A percentile compares a stretch with the other conserved stretches of the same genome.
Conservation (phyloP, 2,113 vertebrate species). For the Ursus arctos region DNA sequence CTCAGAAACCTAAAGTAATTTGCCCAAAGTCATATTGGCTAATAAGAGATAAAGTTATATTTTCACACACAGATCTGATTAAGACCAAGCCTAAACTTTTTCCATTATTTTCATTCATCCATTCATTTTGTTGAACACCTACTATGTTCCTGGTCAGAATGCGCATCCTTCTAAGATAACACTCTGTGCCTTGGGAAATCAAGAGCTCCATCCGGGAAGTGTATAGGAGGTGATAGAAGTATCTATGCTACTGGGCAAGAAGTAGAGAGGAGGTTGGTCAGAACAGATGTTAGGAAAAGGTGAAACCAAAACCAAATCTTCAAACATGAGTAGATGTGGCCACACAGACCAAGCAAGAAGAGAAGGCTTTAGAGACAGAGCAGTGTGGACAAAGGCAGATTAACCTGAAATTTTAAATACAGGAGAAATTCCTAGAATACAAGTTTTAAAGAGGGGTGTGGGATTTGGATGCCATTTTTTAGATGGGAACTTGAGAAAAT, state of each 20-base stretch:
- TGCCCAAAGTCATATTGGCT: not conserved
- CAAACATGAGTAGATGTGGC: not conserved
- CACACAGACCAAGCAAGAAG: not conserved
- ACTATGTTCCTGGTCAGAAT: not conserved
- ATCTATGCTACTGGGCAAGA: not conserved
- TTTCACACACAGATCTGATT: not conserved
- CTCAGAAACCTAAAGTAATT: not conserved
- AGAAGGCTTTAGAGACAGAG: not conserved
- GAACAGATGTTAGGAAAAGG: not conserved
- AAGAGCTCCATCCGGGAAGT: not conserved
- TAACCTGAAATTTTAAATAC: not conserved
- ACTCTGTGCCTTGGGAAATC: not conserved
- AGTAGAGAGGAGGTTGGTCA: not conserved
- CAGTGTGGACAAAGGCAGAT: not conserved
- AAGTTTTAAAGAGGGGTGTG: not conserved
- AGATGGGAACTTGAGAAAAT: not conserved
- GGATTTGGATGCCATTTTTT: not conserved
- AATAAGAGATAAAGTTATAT: not conserved
- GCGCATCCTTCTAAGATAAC: not conserved
- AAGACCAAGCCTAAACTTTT: not conserved
- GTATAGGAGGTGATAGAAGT: fast-evolving
- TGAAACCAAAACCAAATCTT: not conserved
- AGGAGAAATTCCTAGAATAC: not conserved
- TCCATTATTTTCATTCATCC: not conserved
- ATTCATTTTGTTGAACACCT: not conserved